phyloP scores from a whole-genome alignment of 2,113 vertebrate species.

The Prunella fulvescens region DNA sequence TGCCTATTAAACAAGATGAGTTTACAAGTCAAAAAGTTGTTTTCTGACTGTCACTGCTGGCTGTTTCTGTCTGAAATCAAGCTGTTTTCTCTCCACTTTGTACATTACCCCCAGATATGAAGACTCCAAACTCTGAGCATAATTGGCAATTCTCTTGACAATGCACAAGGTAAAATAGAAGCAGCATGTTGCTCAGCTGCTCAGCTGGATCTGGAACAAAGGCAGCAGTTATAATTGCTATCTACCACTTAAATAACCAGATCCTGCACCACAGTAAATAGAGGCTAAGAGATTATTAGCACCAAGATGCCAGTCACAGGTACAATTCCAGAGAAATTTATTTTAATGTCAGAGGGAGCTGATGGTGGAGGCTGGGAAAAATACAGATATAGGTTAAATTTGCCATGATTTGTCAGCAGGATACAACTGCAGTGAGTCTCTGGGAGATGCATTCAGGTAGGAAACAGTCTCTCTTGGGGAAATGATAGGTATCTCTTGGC shows the following conservation, averaged over 20 bases:
- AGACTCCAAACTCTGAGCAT: neutral
- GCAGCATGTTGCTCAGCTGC: slow-evolving; percentile 7
- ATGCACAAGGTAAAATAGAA: slow-evolving; percentile 39
- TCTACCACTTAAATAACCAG: slow-evolving; percentile 40
- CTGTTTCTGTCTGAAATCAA: slow-evolving; percentile 5
- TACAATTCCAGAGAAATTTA: neutral
- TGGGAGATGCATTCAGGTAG: neutral
- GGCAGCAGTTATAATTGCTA: slow-evolving; percentile 10
- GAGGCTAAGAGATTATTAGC: neutral
- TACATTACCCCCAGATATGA: neutral
- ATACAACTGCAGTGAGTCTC: neutral
- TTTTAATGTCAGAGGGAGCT: neutral
- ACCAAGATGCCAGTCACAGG: neutral
- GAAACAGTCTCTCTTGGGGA: neutral
- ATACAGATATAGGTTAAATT: neutral
- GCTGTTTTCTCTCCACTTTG: slow-evolving; percentile 16
- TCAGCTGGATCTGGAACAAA: slow-evolving; percentile 21
- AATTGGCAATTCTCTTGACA: slow-evolving; percentile 52
- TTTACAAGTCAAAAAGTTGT: slow-evolving; percentile 34
- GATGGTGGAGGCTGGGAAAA: neutral
- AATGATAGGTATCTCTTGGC: neutral
- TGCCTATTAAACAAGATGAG: neutral
- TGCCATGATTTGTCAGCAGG: neutral
- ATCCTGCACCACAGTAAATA: neutral
- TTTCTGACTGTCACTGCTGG: slow-evolving; percentile 14